A percentile compares a stretch with the other conserved stretches of the same genome.
Conservation (phyloP, 2,888 invertebrate genomes). For the Acanthosepion pharaonis region DNA sequence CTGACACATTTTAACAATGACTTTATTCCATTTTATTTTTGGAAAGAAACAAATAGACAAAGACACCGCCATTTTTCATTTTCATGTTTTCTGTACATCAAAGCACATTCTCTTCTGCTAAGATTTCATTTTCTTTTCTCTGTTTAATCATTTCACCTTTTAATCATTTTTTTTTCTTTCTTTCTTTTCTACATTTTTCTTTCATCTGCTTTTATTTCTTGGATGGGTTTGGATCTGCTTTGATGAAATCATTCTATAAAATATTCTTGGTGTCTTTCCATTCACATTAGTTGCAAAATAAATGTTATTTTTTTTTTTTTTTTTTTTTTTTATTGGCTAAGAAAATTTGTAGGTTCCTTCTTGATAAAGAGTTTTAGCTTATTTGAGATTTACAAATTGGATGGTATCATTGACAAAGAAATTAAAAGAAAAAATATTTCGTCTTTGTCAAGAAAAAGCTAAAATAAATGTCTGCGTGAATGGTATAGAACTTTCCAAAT, state of each 20-base stretch:
- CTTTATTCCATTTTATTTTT: not conserved
- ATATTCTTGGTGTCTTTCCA: slow-evolving; percentile 12
- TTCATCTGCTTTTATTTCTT: not conserved
- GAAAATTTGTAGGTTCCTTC: not conserved
- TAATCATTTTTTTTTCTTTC: too few relatives aligned
- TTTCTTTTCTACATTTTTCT: not conserved
- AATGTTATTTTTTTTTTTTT: not conserved
- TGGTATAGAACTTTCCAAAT: not conserved
- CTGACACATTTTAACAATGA: not conserved
- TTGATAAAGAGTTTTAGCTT: not conserved
- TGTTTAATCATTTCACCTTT: not conserved
- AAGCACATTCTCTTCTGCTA: not conserved
- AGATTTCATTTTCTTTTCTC: slow-evolving; percentile 17
- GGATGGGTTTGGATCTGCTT: slow-evolving; percentile 18
- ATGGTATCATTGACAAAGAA: not conserved
- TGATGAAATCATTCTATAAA: not conserved
- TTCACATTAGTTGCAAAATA: not conserved
- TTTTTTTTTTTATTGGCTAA: too few relatives aligned
- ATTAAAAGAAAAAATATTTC: not conserved
- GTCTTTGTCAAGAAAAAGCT: not conserved
- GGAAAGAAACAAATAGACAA: slow-evolving; percentile 4
- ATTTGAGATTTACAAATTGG: not conserved
- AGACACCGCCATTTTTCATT: slow-evolving; percentile 20
- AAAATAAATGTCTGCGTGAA: not conserved
- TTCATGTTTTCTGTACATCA: not conserved